Conservation (phyloP, 2,888 invertebrate genomes). For the Trichopoda pennipes region DNA sequence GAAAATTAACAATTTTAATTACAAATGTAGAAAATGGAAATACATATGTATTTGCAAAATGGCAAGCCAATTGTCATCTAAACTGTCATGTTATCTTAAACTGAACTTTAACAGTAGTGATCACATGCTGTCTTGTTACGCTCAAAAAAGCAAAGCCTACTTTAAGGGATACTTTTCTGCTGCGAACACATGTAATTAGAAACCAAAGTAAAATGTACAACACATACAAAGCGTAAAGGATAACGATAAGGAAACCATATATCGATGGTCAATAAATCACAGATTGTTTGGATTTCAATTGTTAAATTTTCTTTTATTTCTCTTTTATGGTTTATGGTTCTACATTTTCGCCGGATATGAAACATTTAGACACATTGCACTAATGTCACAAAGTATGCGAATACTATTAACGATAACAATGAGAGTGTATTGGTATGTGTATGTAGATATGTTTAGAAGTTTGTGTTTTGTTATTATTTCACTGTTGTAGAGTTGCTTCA, state of each 20-base stretch:
- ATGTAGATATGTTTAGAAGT: background rate
- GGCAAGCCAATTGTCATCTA: no score
- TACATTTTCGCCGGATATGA: constrained; percentile 48
- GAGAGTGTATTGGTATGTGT: background rate
- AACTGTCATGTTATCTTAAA: no score
- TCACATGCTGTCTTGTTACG: background rate
- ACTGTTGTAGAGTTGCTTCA: background rate
- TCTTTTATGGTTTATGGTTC: background rate
- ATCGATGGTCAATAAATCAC: constrained; percentile 60
- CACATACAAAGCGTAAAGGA: background rate
- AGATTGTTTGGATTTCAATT: constrained; percentile 43
- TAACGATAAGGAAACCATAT: constrained; percentile 23
- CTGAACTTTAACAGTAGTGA: background rate
- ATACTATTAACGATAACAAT: constrained; percentile 6
- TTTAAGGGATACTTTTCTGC: background rate
- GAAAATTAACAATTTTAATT: no score
- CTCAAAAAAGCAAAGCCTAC: background rate
- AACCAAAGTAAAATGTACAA: background rate
- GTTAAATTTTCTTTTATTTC: constrained; percentile 3
- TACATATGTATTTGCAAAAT: no score
- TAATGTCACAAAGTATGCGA: constrained; percentile 42
- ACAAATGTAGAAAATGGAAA: no score
- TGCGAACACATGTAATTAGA: background rate
- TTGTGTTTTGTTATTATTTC: background rate
- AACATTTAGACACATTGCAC: constrained; percentile 52